phyloP scores from a whole-genome alignment of 2,797 vertebrate genomes.

The Clarias platycephalus region DNA sequence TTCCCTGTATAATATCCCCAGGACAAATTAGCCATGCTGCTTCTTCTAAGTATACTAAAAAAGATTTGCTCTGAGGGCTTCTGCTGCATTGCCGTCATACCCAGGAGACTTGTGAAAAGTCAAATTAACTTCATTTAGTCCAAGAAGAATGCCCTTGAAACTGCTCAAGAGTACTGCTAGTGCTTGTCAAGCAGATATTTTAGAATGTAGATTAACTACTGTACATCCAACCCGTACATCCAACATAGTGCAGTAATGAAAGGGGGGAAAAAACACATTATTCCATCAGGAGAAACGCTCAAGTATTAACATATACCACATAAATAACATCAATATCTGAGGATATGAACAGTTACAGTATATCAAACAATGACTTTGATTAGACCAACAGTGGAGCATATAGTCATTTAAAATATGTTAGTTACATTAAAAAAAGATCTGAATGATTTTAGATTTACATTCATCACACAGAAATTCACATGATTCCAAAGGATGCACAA shows the following conservation, averaged over 20 bases:
- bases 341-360: background rate
- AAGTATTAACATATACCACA: background rate
- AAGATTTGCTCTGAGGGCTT: conserved; percentile 68
- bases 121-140: conserved; percentile 81
- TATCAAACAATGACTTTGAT: background rate
- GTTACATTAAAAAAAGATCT: background rate
- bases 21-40: conserved; percentile 75
- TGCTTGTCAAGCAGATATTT: conserved; percentile 68
- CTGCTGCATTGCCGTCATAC: conserved; percentile 65
- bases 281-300: background rate
- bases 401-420: background rate
- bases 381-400: background rate
- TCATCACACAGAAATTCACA: background rate
- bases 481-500: background rate
- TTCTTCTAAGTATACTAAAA: conserved; percentile 70
- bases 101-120: conserved; percentile 74
- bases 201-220: conserved; percentile 62
- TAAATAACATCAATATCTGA: background rate
- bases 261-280: background rate
- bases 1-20: conserved; percentile 72
- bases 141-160: conserved; percentile 78
- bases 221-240: conserved; percentile 45
- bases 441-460: background rate
- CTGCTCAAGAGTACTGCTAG: conserved; percentile 69
- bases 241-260: conserved; percentile 48